Base-by-base conservation (phyloP, 2,797 vertebrate genomes). In the Acropternis orthonyx region DNA sequence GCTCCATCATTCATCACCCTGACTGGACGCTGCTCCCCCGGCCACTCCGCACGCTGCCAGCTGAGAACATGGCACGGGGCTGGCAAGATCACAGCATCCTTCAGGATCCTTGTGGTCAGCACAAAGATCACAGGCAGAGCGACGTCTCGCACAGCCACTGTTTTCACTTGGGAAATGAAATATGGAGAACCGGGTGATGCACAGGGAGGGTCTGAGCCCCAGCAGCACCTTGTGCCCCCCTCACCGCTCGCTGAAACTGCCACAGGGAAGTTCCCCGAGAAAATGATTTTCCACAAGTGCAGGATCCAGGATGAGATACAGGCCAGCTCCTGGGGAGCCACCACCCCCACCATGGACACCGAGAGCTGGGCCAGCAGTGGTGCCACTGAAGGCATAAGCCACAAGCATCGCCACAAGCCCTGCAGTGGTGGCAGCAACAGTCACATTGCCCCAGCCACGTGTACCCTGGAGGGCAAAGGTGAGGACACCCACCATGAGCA, bases 201-300 rank as follows among this genome's bases (percentile, higher is more conserved):
- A 22, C 6, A 1, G 55, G 69, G 28, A 48, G 21, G 32, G 7
- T 32, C 62, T 3, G 9, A 81, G 37, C 46, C 28, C 36, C 1
- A 0, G 37, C 20, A 23, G n/a, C 2, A 1, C 43, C 41, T 58
- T 0, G 0, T 21, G 32, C 41, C n/a, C 44, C 26, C 15, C 58
- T 71, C 1, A 0, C 43, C 17, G 21, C 36, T 61, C 0, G 0
- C 41, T 22, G 49, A 21, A 44, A 51, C 37, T 68, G 46, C 37
- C 85, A 8, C 22, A 5, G 22, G 16, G 43, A 18, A 41, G 30
- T 6, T 51, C 44, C 37, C 4, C 12, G n/a, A 41, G 36, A 26
- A 54, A 16, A 14, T 1, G 10, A 46, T 51, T 83, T 54, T 11
- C 65, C n/a, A 43, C 5, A 9, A 24, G 56, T 23, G 49, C 88